Conservation (phyloP, 1,140 invertebrate genomes). For the Trichogramma pretiosum region DNA sequence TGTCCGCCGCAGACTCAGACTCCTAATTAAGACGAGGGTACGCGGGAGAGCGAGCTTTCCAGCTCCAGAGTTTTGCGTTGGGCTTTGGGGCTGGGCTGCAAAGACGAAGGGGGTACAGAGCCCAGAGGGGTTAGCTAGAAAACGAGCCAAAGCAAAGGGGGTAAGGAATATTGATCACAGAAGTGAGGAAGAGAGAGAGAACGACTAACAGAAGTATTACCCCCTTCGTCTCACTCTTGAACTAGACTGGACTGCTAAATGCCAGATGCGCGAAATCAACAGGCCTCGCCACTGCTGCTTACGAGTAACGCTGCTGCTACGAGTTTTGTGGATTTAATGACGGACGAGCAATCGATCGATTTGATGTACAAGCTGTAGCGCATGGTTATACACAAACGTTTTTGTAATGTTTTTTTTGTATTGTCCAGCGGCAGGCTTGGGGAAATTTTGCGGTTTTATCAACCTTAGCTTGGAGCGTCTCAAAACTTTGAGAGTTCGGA, state of each 20-base stretch:
- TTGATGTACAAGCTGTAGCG: no score
- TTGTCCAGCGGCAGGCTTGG: not conserved
- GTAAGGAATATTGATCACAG: conserved; percentile 47
- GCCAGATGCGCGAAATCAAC: conserved; percentile 45
- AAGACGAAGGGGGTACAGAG: conserved; percentile 23
- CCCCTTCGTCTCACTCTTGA: conserved; percentile 22
- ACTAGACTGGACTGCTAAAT: conserved; percentile 39
- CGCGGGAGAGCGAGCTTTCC: conserved; percentile 25
- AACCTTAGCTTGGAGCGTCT: conserved; percentile 11
- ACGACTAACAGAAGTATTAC: no score
- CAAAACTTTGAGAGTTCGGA: conserved; percentile 20
- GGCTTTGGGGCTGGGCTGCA: conserved; percentile 20
- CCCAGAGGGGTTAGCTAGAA: conserved; percentile 33
- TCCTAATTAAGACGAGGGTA: conserved; percentile 57
- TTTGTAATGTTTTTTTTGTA: conserved; percentile 15
- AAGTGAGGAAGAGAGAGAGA: conserved; percentile 20
- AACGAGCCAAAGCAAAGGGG: conserved; percentile 43
- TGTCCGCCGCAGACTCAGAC: conserved; percentile 59
- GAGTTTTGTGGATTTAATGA: conserved; percentile 31
- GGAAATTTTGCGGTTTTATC: conserved; percentile 16
- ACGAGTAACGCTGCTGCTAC: conserved; percentile 32
- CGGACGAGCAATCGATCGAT: conserved; percentile 19
- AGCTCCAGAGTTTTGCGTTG: no score
- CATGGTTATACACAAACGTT: no score
- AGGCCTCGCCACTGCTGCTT: no score